A percentile compares a stretch with the other conserved stretches of the same genome.
These are phyloP conservation scores for Diadophis punctatus DNA, from an alignment of 2,113 vertebrate species.

Conservation along the genomic window DNA sequence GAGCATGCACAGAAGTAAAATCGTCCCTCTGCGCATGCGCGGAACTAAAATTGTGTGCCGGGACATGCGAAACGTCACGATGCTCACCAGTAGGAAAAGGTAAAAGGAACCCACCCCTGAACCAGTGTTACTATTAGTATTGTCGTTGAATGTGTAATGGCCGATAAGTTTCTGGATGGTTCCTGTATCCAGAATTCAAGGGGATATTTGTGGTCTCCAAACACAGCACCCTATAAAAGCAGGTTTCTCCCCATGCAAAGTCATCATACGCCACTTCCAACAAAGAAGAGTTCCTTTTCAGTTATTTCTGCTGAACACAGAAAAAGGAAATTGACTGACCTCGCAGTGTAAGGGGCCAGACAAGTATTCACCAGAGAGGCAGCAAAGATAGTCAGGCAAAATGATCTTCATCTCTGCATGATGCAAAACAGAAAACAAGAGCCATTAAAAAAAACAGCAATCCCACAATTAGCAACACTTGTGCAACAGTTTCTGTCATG, in stretches of 20 bases:
- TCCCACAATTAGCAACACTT: not conserved
- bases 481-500: not conserved
- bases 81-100: too few species aligned
- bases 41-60: too few species aligned
- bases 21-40: too few species aligned
- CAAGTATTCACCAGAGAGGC: not conserved
- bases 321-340: constrained; percentile 11
- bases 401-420: not conserved
- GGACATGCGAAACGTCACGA: too few species aligned
- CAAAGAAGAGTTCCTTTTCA: not conserved
- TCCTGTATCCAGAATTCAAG: not conserved
- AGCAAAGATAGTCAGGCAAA: not conserved
- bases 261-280: not conserved
- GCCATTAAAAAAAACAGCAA: not conserved
- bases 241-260: too few species aligned
- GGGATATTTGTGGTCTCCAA: not conserved
- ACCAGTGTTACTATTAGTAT: not conserved
- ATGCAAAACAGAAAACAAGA: not conserved
- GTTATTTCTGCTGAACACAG: not conserved
- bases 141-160: not conserved
- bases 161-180: not conserved
- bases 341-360: constrained; percentile 1
- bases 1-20: too few species aligned
- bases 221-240: not conserved
- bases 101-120: too few species aligned